Evolutionary conservation across 2,113 vertebrate genomes (phyloP), one percentile per base, ranked within the genome.

Genomic region (Petrocephalus zakoni): DNA sequence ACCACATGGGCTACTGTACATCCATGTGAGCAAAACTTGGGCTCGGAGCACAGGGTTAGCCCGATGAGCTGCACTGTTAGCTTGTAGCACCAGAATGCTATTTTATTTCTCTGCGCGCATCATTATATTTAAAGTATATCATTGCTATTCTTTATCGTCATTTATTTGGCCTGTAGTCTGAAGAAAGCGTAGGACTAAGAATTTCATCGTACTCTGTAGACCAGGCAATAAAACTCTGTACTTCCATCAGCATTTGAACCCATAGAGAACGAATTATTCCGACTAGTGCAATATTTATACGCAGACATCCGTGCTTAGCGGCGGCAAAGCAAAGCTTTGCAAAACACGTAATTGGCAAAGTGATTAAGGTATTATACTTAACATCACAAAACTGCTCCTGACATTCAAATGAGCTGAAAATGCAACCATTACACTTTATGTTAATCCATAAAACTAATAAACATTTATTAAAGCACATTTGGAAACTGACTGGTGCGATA

Each of bases 361-460:
- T 91, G 91, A 92, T 94, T 92, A 92, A 93, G 90, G 68, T 81
- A 90, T 90, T 91, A 92, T 93, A 91, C 89, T 90, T 90, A 55
- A 56, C 29, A 52, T 93, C 91, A 86, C 89, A 81, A 92, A 93
- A 92, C 87, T 91, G 85, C 90, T 90, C 91, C 88, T 90, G 91
- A 87, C 90, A 92, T 93, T 92, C 90, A 91, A 90, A 93, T 88
- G 87, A 92, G 89, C 91, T 90, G 90, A 92, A 93, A 92, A 90
- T 89, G 90, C 91, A 92, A 92, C 89, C 91, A 92, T 95, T 94
- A 94, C 87, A 90, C 91, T 91, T 90, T 90, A 88, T 92, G 89
- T 88, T 95, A 94, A 94, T 95, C 93, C 92, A 93, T 93, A 90
- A 92, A 93, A 92, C 90, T 90, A 93, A 92, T 93, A 91, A 93